A percentile compares a stretch with the other conserved stretches of the same genome.
phyloP scores from a whole-genome alignment of 2,797 vertebrate species.

The Spinus olivaceus region DNA sequence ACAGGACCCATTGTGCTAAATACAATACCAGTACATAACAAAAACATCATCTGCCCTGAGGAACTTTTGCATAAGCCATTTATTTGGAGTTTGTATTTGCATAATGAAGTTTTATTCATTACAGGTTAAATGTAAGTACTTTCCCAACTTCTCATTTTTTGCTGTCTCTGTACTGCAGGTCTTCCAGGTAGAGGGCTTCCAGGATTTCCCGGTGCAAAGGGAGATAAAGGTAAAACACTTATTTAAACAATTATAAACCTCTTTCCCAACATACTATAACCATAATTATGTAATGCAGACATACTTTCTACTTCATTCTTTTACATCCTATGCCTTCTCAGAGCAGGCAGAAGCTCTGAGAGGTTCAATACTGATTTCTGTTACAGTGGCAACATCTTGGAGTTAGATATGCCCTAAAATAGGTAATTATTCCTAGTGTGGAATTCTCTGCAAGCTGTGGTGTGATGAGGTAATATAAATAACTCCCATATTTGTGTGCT shows the following conservation, averaged over 20 bases:
- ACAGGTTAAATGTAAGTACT: not conserved
- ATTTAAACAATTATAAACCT: not conserved
- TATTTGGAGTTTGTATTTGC: not conserved
- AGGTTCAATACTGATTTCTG: constrained; percentile 33
- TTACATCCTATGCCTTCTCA: not conserved
- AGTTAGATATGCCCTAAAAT: constrained; percentile 47
- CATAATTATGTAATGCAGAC: not conserved
- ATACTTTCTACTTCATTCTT: not conserved
- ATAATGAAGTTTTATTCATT: not conserved
- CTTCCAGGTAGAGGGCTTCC: constrained; percentile 83
- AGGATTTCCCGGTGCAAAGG: constrained; percentile 80
- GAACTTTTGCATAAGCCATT: not conserved
- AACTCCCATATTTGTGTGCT: constrained; percentile 1
- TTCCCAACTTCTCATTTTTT: not conserved
- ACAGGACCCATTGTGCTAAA: not conserved
- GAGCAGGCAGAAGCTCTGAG: constrained; percentile 4
- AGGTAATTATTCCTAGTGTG: constrained; percentile 32
- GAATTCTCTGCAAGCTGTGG: constrained; percentile 14
- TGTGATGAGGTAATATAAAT: constrained; percentile 41
- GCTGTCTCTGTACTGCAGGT: constrained; percentile 72
- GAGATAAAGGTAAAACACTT: constrained; percentile 83
- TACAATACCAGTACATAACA: not conserved
- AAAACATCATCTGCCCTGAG: not conserved
- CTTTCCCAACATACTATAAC: not conserved
- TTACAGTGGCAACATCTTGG: constrained; percentile 16